These are phyloP conservation scores for Trichonephila inaurata DNA, from an alignment of 1,140 invertebrate genomes.

Conservation along the genomic window DNA sequence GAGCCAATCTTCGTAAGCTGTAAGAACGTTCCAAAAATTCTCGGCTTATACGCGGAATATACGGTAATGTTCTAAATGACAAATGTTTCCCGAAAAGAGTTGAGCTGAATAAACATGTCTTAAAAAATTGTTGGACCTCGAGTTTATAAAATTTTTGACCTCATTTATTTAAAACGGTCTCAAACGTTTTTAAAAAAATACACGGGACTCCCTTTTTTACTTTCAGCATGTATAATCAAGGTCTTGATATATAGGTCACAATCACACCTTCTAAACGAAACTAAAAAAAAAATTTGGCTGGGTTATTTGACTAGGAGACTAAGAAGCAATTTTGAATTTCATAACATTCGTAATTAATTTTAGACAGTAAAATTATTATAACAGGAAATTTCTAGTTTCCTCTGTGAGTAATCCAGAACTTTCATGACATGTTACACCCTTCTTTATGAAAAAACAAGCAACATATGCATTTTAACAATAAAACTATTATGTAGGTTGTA, in stretches of 20 bases:
- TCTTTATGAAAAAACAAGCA: not conserved
- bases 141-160: not conserved
- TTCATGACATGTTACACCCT: not conserved
- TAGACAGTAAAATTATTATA: not conserved
- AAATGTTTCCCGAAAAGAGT: too few species aligned
- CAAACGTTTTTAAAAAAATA: not conserved
- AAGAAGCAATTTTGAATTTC: not conserved
- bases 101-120: too few species aligned
- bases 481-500: not conserved
- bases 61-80: too few species aligned
- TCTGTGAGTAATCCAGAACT: not conserved
- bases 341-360: not conserved
- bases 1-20: too few species aligned
- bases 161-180: not conserved
- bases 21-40: too few species aligned
- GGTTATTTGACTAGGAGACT: not conserved
- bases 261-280: not conserved
- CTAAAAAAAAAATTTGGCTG: not conserved
- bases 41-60: too few species aligned
- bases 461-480: not conserved
- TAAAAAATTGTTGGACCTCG: not conserved
- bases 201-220: not conserved
- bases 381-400: not conserved
- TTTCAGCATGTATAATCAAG: not conserved
- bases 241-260: not conserved